Percentiles rank a stretch among this genome's conserved stretches.
phyloP scores from a whole-genome alignment of 2,113 vertebrate species.

The Nematolebias whitei region DNA sequence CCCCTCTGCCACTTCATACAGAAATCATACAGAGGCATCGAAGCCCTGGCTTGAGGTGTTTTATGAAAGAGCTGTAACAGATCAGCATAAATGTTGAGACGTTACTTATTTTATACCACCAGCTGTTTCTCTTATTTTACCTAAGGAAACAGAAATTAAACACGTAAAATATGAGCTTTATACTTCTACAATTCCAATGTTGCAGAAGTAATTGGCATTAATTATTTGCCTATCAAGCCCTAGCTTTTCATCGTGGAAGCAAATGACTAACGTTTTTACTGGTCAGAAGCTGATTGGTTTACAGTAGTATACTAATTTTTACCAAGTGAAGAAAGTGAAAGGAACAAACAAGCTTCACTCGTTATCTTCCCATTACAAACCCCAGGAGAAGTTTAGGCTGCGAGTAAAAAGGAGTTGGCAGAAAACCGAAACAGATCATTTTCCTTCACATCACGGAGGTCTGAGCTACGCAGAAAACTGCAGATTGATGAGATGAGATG shows the following conservation, averaged over 20 bases:
- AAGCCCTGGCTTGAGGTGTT: too few relatives aligned
- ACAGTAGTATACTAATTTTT: background rate
- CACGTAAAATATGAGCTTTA: too few relatives aligned
- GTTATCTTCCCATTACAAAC: slow-evolving; percentile 48
- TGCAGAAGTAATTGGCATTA: too few relatives aligned
- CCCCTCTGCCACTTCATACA: too few relatives aligned
- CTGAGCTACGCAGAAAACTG: slow-evolving; percentile 20
- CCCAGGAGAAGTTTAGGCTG: background rate
- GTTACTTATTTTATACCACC: too few relatives aligned
- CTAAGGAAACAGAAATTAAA: too few relatives aligned
- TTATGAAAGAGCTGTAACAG: too few relatives aligned
- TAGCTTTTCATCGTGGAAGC: background rate
- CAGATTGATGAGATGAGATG: slow-evolving; percentile 45
- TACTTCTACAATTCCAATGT: too few relatives aligned
- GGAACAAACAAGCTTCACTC: slow-evolving; percentile 30
- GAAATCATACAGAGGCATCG: too few relatives aligned
- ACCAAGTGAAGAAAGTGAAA: slow-evolving; percentile 6
- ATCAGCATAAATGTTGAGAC: too few relatives aligned
- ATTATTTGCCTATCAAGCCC: too few relatives aligned
- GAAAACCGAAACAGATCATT: slow-evolving; percentile 27
- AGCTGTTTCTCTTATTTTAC: too few relatives aligned
- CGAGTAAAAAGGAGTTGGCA: background rate
- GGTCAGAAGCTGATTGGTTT: background rate
- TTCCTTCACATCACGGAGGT: slow-evolving; percentile 26
- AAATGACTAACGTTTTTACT: background rate